Conservation (phyloP, 2,888 invertebrate species). For the Elegia similella region DNA sequence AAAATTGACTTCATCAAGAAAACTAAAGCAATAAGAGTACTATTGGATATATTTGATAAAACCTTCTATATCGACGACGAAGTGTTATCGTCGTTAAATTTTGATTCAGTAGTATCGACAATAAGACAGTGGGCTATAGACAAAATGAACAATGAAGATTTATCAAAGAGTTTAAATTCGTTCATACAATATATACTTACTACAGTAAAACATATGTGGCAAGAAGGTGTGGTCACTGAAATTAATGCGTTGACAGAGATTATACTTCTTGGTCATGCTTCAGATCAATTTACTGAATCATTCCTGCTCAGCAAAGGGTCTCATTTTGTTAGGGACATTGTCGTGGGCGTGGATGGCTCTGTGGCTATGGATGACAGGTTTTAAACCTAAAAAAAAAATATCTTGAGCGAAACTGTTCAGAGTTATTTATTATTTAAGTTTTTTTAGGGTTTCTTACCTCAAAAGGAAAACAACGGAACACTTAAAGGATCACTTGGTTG, state of each 20-base stretch:
- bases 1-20: constrained; percentile 22
- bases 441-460: no score
- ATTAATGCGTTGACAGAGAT: constrained; percentile 38
- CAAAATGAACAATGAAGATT: constrained; percentile 17
- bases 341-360: neutral
- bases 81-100: constrained; percentile 32
- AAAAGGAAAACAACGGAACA: no score
- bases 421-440: no score
- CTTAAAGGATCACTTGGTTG: no score
- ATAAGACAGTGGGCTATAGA: constrained; percentile 1
- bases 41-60: constrained; percentile 48
- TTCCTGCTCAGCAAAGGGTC: constrained; percentile 42
- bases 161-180: constrained; percentile 27
- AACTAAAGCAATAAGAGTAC: constrained; percentile 38
- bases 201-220: constrained; percentile 33
- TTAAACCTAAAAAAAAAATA: no score
- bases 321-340: constrained; percentile 21
- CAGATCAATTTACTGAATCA: constrained; percentile 22
- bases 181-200: constrained; percentile 33
- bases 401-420: no score
- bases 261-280: constrained; percentile 31
- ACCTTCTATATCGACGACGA: constrained; percentile 32
- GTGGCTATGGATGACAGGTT: no score
- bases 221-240: constrained; percentile 33
- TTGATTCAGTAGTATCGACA: constrained; percentile 29